Conservation (phyloP, 35 echinoderm and acorn worm species). For the Patiria miniata region DNA sequence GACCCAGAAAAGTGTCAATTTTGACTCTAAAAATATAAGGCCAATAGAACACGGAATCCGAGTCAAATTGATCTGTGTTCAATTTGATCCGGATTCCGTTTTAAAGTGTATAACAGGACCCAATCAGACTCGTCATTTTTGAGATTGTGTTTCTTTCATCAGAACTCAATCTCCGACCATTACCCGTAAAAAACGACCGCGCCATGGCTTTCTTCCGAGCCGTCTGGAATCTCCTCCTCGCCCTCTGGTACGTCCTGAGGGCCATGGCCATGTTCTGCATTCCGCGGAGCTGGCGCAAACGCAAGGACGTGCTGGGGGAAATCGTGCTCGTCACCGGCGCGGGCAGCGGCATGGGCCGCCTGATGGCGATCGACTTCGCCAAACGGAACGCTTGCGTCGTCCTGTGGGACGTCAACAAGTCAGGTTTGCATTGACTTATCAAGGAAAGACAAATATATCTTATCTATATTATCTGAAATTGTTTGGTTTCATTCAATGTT, state of each 20-base stretch:
- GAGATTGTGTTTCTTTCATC: not conserved
- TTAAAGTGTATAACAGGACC: no score
- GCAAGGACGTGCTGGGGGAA: conserved; percentile 55
- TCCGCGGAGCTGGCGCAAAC: not conserved
- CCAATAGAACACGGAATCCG: no score
- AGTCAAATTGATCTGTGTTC: no score
- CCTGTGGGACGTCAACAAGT: conserved; percentile 66
- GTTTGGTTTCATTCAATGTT: no score
- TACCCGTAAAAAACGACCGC: not conserved
- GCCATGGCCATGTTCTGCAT: not conserved
- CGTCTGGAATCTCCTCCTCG: not conserved
- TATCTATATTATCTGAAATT: no score
- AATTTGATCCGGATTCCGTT: no score
- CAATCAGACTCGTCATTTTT: not conserved
- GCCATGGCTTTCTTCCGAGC: not conserved
- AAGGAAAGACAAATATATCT: no score
- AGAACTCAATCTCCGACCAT: not conserved
- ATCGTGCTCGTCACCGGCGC: conserved; percentile 87
- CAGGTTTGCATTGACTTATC: not conserved
- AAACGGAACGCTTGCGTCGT: conserved; percentile 48
- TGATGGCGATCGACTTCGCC: conserved; percentile 69
- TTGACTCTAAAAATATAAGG: no score
- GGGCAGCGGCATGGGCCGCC: conserved; percentile 86
- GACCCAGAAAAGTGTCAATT: no score
- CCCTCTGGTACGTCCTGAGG: not conserved